Percentiles rank a stretch among this genome's conserved stretches.
These are phyloP conservation scores for Sialis lutaria DNA, from an alignment of 2,888 invertebrate genomes.

Conservation along the genomic window DNA sequence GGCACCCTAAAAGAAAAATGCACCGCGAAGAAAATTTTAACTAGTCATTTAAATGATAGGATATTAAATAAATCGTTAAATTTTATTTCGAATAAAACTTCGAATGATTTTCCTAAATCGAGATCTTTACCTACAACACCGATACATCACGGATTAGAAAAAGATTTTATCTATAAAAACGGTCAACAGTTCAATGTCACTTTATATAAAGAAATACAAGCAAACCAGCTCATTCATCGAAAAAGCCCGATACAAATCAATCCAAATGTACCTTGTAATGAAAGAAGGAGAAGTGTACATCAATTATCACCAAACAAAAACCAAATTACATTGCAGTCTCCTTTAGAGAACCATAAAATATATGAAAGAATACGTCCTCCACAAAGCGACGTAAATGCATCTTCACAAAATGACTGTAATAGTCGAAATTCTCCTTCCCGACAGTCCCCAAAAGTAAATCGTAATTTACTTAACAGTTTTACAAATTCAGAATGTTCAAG, in stretches of 20 bases:
- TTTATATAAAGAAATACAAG: too few species aligned
- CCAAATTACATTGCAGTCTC: too few species aligned
- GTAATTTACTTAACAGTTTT: constrained; percentile 18
- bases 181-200: background rate
- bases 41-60: constrained; percentile 4
- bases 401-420: background rate
- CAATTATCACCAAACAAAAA: too few species aligned
- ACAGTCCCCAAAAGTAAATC: constrained; percentile 20
- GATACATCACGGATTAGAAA: background rate
- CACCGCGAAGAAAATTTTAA: constrained; percentile 24
- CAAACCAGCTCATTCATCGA: background rate
- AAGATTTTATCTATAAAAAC: background rate
- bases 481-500: background rate
- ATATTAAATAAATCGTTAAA: constrained; percentile 7
- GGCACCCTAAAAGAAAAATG: constrained; percentile 16
- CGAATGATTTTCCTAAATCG: too few species aligned
- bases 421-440: constrained; percentile 10
- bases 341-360: too few species aligned
- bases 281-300: too few species aligned
- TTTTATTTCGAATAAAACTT: too few species aligned
- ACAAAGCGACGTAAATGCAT: too few species aligned
- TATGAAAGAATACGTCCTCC: too few species aligned
- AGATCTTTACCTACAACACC: constrained; percentile 3
- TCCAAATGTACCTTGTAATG: too few species aligned
- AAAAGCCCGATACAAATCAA: background rate